Conservation (phyloP, 1,140 invertebrate genomes). For the Euura lappo region DNA sequence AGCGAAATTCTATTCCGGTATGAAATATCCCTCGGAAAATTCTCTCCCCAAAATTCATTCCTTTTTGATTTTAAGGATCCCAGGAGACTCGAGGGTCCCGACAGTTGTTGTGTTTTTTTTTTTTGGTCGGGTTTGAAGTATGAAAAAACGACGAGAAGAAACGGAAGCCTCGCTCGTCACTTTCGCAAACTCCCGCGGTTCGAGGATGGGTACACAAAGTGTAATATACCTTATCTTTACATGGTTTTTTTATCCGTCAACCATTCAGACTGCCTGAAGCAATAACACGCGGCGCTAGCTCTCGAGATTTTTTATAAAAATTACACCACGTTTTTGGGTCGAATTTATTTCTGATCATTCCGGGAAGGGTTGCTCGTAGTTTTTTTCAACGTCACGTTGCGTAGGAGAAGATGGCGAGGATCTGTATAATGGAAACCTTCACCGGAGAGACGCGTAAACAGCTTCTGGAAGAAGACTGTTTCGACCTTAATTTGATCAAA, state of each 20-base stretch:
- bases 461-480: no score
- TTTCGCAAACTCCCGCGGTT: no score
- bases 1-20: no score
- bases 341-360: not conserved
- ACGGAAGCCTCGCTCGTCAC: not conserved
- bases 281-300: not conserved
- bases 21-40: no score
- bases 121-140: not conserved
- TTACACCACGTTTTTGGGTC: not conserved
- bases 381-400: no score
- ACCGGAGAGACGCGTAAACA: no score
- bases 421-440: not conserved
- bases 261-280: not conserved
- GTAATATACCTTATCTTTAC: slow-evolving; percentile 5
- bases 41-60: no score
- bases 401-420: not conserved
- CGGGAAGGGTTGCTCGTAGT: not conserved
- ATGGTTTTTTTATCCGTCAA: not conserved
- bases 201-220: not conserved
- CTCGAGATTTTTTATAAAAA: not conserved
- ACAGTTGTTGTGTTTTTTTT: not conserved
- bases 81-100: not conserved
- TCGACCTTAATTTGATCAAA: no score
- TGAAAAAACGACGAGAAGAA: not conserved
- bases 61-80: not conserved